Base-by-base conservation (phyloP, 2,113 vertebrate genomes). In the Sarotherodon lohbergeri region DNA sequence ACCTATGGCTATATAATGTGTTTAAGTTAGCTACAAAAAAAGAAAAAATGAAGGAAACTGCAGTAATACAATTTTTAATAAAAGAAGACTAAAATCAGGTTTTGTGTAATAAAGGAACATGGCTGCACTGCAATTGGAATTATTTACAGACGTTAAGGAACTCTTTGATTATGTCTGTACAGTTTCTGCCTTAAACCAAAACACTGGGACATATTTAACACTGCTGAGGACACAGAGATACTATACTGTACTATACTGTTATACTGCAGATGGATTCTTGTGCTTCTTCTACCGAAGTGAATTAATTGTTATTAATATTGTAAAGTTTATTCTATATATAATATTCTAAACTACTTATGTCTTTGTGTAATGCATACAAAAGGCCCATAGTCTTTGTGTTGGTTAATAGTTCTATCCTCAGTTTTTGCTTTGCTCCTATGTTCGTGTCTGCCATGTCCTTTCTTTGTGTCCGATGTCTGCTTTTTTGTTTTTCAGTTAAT, bases 311-410 rank as follows among this genome's bases (percentile, higher is more conserved):
- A 59, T 32, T 32, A 59, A 59, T 32, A 59, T 32, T 59, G 13
- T 32, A 16, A 32, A 32, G 14, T 59, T 29, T 17, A 61, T 61
- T 61, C 0, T 32, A 9, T 61, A 34, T 61, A 61, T 10, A 61
- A 61, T 61, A 61, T 17, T 59, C 27, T 32, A 2, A 61, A 32
- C 57, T 61, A 61, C 8, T 61, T 61, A 61, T 32, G 57, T 34
- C 57, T 61, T 61, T 61, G 16, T 61, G 57, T 61, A 61, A 34
- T 5, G 0, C 29, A 61, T 34, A 61, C 16, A 61, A 0, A 61
- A 16, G 2, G 57, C 1, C 0, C 27, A 61, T 61, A 61, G 29
- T 34, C 57, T 61, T 61, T 61, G 16, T 34, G 29, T 61, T 61
- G 57, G 57, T 10, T 34, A 34, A 61, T 19, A 61, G 29, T 61